phyloP scores from a whole-genome alignment of 2,113 vertebrate species.

The Cyanistes caeruleus region DNA sequence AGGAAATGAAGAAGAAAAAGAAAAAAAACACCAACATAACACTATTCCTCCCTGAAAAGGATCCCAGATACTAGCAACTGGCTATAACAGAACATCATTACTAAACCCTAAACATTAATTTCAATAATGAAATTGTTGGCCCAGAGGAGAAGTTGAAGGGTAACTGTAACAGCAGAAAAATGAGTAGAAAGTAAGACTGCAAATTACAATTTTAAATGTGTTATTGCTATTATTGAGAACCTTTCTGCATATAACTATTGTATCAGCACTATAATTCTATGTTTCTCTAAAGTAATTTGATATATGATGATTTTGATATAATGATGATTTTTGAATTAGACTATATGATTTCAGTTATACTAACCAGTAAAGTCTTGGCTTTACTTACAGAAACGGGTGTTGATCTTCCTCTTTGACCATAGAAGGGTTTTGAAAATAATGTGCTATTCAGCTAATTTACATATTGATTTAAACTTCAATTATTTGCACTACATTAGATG shows the following conservation, averaged over 20 bases:
- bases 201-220: not conserved
- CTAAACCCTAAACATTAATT: not conserved
- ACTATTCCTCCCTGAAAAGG: not conserved
- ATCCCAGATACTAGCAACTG: not conserved
- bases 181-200: not conserved
- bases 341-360: not conserved
- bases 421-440: not conserved
- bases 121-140: not conserved
- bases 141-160: not conserved
- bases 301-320: not conserved
- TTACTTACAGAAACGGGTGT: not conserved
- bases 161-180: not conserved
- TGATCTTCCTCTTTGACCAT: not conserved
- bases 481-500: not conserved
- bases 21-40: not conserved
- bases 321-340: not conserved
- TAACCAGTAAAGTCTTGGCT: not conserved
- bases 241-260: not conserved
- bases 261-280: not conserved
- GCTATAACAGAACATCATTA: not conserved
- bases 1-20: not conserved
- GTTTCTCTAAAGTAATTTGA: not conserved
- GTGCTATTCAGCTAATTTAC: not conserved
- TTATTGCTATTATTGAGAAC: not conserved
- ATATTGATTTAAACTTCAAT: not conserved